Percentiles rank a stretch among this genome's conserved stretches.
Conservation (phyloP, 2,113 vertebrate species). For the Rhadina sibilatrix region DNA sequence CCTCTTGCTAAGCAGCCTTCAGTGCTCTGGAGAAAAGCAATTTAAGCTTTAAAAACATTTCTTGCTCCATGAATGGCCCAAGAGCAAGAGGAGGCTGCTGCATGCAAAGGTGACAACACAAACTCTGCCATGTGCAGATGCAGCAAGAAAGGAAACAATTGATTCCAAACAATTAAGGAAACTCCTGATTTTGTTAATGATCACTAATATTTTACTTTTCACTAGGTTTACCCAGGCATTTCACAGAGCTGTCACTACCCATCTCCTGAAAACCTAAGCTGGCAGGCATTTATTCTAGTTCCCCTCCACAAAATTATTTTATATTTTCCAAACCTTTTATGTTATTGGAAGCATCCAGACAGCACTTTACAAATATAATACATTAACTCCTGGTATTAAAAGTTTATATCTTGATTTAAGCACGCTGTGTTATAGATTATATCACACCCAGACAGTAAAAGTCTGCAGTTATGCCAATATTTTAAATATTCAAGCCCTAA, state of each 20-base stretch:
- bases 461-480: neutral
- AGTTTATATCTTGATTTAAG: neutral
- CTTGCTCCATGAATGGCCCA: neutral
- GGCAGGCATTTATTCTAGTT: neutral
- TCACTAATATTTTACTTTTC: neutral
- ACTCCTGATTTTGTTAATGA: neutral
- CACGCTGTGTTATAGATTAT: accelerated
- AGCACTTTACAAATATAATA: neutral
- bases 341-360: neutral
- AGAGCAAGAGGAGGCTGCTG: neutral
- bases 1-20: neutral
- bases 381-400: neutral
- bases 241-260: neutral
- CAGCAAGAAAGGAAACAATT: accelerated
- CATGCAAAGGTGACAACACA: neutral
- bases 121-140: accelerated
- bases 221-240: neutral
- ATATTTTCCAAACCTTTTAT: neutral
- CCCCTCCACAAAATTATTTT: neutral
- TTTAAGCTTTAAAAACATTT: accelerated
- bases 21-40: neutral
- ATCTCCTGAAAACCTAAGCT: neutral
- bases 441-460: neutral
- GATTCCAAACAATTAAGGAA: neutral
- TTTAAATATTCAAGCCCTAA: neutral